These are phyloP conservation scores for Galago senegalensis DNA, from an alignment of 2,797 vertebrate species.

Conservation along the genomic window DNA sequence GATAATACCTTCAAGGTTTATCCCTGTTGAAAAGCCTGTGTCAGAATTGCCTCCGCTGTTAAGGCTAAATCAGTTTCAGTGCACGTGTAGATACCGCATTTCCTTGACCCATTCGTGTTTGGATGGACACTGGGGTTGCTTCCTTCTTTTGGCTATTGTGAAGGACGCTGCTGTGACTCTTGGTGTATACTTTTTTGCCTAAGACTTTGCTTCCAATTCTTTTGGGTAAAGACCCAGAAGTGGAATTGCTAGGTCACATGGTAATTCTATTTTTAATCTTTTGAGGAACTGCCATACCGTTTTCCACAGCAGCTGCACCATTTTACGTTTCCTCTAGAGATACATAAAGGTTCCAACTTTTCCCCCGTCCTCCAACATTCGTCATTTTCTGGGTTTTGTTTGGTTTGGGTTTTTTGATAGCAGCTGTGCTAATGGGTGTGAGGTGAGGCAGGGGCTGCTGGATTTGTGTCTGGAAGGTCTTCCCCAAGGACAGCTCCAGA, in stretches of 20 bases:
- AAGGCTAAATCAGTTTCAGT: neutral
- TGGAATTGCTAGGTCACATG: neutral
- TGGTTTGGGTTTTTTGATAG: neutral
- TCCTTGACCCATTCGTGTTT: neutral
- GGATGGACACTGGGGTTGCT: neutral
- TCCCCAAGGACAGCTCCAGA: neutral
- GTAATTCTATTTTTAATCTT: neutral
- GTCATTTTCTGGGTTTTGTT: neutral
- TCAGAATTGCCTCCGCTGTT: neutral
- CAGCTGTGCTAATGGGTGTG: too few species aligned
- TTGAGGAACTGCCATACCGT: neutral
- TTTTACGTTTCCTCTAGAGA: neutral
- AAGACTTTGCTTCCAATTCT: neutral
- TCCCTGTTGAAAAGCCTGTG: neutral
- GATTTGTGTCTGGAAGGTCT: neutral
- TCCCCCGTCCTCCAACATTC: neutral
- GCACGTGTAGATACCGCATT: neutral
- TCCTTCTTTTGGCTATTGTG: neutral
- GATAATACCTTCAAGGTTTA: neutral
- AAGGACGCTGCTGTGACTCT: neutral
- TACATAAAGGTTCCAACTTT: rapidly evolving
- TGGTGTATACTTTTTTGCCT: neutral
- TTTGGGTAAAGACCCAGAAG: neutral
- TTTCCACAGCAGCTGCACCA: neutral
- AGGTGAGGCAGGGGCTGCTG: neutral